phyloP scores from a whole-genome alignment of 2,797 vertebrate species.

The Serranus cabrilla region DNA sequence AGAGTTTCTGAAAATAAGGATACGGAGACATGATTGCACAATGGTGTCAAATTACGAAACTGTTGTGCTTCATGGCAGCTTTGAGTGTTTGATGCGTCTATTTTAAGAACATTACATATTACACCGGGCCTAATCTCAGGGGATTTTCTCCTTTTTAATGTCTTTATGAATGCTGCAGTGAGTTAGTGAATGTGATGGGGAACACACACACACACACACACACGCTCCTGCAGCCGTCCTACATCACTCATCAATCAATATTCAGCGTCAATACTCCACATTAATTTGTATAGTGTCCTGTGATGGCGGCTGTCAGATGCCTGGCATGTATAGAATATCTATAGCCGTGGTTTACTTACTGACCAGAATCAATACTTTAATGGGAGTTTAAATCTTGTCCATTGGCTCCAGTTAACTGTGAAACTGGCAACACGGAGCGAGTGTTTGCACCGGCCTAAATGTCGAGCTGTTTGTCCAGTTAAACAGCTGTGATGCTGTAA shows the following conservation, averaged over 20 bases:
- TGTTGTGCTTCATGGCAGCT: conserved; percentile 9
- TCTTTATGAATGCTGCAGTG: conserved; percentile 30
- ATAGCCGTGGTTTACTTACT: conserved; percentile 63
- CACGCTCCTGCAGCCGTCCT: conserved; percentile 4
- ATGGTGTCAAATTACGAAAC: conserved; percentile 28
- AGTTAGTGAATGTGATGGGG: conserved; percentile 16
- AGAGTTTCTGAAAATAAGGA: not conserved
- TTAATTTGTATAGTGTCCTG: conserved; percentile 59
- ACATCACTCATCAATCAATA: conserved; percentile 65
- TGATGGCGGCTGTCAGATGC: conserved; percentile 51
- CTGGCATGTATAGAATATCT: conserved; percentile 43
- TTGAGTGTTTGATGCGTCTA: conserved; percentile 46
- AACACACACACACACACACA: conserved; percentile 12
- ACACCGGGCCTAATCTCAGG: conserved; percentile 51
- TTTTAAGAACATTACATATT: conserved; percentile 52
- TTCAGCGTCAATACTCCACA: conserved; percentile 54
- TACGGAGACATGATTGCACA: not conserved
- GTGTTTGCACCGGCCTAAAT: conserved; percentile 40
- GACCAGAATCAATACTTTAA: conserved; percentile 63
- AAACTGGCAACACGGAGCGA: conserved; percentile 7
- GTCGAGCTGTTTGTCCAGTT: conserved; percentile 34
- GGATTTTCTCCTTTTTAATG: conserved; percentile 37
- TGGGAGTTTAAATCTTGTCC: conserved; percentile 56
- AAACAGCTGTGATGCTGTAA: conserved; percentile 30
- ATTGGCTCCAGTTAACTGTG: conserved; percentile 45